Conservation (phyloP, 1,140 invertebrate species). For the Halyomorpha halys region DNA sequence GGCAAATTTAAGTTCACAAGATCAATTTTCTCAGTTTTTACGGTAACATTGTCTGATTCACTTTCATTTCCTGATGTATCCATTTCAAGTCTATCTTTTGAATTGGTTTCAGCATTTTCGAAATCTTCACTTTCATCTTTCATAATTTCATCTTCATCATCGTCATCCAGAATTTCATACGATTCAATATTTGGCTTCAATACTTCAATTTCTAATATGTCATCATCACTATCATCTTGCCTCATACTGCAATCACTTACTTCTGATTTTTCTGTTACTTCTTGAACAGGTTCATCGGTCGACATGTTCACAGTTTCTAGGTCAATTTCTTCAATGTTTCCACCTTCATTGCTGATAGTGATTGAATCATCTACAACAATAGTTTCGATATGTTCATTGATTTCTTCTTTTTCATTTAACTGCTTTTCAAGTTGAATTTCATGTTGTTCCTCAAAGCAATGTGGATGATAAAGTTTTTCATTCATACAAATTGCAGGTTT, state of each 20-base stretch:
- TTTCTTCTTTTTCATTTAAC: background rate
- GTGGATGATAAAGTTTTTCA: constrained; percentile 74
- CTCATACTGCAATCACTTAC: background rate
- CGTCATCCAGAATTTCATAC: constrained; percentile 21
- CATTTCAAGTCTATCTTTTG: background rate
- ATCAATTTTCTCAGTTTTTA: constrained; percentile 21
- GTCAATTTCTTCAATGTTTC: background rate
- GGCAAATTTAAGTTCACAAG: constrained; percentile 28
- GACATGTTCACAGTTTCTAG: background rate
- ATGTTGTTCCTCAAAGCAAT: constrained; percentile 67
- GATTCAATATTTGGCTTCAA: constrained; percentile 23
- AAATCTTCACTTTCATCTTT: background rate
- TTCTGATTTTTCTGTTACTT: background rate
- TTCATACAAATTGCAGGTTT: constrained; percentile 68
- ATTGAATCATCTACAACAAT: background rate
- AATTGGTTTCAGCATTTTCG: constrained; percentile 5
- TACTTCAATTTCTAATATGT: constrained; percentile 22
- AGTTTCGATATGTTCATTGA: background rate
- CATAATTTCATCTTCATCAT: constrained; percentile 18
- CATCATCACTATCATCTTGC: constrained; percentile 23
- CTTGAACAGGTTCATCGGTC: background rate
- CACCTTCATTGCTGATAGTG: background rate
- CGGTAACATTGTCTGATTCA: constrained; percentile 15
- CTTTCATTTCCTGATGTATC: background rate
- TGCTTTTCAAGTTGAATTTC: no score